phyloP scores from a whole-genome alignment of 2,888 invertebrate species.

The Conops quadrifasciatus region DNA sequence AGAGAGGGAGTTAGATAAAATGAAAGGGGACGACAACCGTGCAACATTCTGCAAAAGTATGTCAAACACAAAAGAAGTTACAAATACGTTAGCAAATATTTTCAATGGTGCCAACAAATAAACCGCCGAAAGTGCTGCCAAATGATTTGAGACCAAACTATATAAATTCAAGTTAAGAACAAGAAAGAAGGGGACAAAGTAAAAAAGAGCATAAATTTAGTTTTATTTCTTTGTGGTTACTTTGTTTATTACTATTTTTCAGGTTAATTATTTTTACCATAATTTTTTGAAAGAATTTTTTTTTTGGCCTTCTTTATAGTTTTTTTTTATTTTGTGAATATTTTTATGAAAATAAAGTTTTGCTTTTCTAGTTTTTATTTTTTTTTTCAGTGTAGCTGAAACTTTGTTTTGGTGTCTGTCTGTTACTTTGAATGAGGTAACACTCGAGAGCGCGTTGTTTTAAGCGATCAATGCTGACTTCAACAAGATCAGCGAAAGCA shows the following conservation, averaged over 20 bases:
- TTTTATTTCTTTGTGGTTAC: too few species aligned
- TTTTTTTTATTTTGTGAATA: neutral
- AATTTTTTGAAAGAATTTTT: too few species aligned
- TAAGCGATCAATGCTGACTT: conserved; percentile 1
- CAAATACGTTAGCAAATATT: neutral
- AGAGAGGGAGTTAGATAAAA: neutral
- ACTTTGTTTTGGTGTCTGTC: neutral
- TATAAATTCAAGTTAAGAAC: neutral
- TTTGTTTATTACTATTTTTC: too few species aligned
- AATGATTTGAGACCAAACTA: neutral
- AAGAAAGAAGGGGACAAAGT: conserved; percentile 1
- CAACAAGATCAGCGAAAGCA: conserved; percentile 5
- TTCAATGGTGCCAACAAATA: conserved; percentile 20
- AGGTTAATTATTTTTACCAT: too few species aligned
- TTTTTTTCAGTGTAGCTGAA: neutral
- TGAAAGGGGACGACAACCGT: neutral
- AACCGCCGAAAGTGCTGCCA: conserved; percentile 4
- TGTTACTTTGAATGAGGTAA: conserved; percentile 14
- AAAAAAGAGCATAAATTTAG: too few species aligned
- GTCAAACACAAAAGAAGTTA: neutral
- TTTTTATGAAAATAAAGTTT: neutral
- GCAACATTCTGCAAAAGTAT: conserved; percentile 15
- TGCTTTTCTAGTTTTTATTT: too few species aligned
- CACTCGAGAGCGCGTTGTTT: too few species aligned
- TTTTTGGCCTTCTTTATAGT: neutral